Base-by-base conservation (phyloP, 2,113 vertebrate species). In the Anarhynchus alexandrinus region DNA sequence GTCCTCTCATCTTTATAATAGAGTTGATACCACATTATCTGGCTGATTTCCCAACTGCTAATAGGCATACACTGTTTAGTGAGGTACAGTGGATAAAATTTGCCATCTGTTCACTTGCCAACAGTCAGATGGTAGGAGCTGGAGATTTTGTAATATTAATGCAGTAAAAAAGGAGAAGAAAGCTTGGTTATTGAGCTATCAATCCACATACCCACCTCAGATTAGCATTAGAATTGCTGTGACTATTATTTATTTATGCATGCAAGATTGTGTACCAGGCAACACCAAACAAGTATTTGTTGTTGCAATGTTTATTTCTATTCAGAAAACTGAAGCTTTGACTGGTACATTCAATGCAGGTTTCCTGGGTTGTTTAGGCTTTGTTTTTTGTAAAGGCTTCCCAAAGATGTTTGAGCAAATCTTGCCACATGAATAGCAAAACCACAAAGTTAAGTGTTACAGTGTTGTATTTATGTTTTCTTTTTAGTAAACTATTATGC, bases 81-180 rank as follows among this genome's bases (percentile, higher is more conserved):
- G 59, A 93, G 80, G 80, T 94, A 88, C 69, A 86, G 51, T 55
- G 81, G 72, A 55, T 91, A 71, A 94, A 96, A 87, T 91, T 59
- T 91, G 52, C 94, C 96, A 95, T 96, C 95, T 97, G 93, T 91
- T 96, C 59, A 30, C 55, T 90, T 84, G 86, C 59, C 64, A 91
- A 51, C 55, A 86, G n/a, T 93, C 76, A 94, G 77, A 93, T 65
- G 55, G 69, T 27, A 94, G 83, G 47, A 88, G 65, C 25, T 85
- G 43, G 57, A 73, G 59, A 86, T 66, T 89, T 82, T 84, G 38
- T 89, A 84, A 94, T 52, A 94, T 79, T 89, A 89, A 93, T 71
- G 51, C 47, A 74, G 64, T 64, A 95, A 86, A 92, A 91, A 3
- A 81, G 45, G 40, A 88, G 59, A 74, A 78, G 83, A 88, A 89